Evolutionary conservation across 1,140 invertebrate species (phyloP), one percentile per base, ranked within the genome.

Genomic region (Aphaenogaster floridana): DNA sequence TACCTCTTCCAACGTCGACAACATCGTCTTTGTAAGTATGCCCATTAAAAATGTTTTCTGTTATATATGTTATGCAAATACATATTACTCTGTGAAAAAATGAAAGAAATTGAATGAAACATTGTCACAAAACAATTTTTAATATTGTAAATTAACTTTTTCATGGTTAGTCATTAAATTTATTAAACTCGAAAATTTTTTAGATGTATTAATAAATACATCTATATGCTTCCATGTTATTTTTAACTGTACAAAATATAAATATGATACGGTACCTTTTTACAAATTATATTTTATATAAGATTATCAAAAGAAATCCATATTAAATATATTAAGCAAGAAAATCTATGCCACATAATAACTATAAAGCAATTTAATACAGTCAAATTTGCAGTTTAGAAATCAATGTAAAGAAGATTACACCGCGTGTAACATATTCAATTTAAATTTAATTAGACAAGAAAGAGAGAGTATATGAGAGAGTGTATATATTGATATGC

Each of bases 1-100:
- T 94, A 57, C 88, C 92, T 59, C 86, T 91, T 69, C 76, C 92
- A 89, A 91, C 90, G 28, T 88, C 87, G 28, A 83, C 78, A 72
- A 91, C 92, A 13, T 86, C 94, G 92, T 94, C 52, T 48, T 71
- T 86, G 86, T 88, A 66, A 91, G 91, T 86, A 86, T 81, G 79
- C 69, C 77, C 45, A 64, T 39, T 63, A 84, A 74, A 83, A 83
- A 83, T 17, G 4, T 63, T 34, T 13, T 76, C 42, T 54, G 42
- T 42, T 57, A 36, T 36, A 45, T 0, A 3, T 45, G n/a, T 68
- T 68, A 45, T 21, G 15, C 15, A 36, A 4, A 61, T 50, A 42
- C 36, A 36, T 64, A 45, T 50, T 50, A 36, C 13, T 39, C 13
- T n/a, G n/a, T 1, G 7, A 6, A 28, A 54, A 84, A 74, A 74